These are phyloP conservation scores for Odontamblyopus lacepedii DNA, from an alignment of 2,797 vertebrate species.

Conservation along the genomic window DNA sequence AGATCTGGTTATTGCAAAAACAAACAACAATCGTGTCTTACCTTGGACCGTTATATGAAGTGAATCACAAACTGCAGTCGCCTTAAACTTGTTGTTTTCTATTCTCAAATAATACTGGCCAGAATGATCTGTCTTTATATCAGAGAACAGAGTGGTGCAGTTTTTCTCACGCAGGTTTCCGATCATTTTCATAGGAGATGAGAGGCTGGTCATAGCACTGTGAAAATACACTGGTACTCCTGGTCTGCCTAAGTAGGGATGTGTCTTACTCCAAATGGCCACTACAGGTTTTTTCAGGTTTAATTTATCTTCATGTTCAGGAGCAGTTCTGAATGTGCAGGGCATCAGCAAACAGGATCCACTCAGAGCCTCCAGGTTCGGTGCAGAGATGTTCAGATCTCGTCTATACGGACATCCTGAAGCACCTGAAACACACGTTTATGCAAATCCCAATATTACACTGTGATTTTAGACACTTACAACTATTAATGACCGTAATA, in stretches of 20 bases:
- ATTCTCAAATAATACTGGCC: constrained; percentile 4
- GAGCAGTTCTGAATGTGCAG: not conserved
- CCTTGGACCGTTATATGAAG: not conserved
- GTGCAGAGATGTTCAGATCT: not conserved
- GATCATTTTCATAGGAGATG: not conserved
- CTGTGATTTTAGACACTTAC: no score
- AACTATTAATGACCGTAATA: not conserved
- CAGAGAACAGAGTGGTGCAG: constrained; percentile 7
- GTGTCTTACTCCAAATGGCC: not conserved
- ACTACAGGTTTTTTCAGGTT: not conserved
- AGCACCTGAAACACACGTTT: not conserved
- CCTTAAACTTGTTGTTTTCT: not conserved
- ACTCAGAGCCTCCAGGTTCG: not conserved
- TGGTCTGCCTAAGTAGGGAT: not conserved
- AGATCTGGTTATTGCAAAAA: not conserved
- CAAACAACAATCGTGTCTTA: not conserved
- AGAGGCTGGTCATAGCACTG: not conserved
- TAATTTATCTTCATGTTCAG: not conserved
- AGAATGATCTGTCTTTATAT: not conserved
- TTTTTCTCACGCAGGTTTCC: not conserved
- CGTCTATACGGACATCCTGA: not conserved
- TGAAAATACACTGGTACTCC: not conserved
- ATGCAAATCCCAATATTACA: no score
- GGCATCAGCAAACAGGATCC: constrained; percentile 5
- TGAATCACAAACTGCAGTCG: not conserved